These are phyloP conservation scores for Microcebus tavaratra DNA, from an alignment of 2,113 vertebrate species.

Conservation along the genomic window DNA sequence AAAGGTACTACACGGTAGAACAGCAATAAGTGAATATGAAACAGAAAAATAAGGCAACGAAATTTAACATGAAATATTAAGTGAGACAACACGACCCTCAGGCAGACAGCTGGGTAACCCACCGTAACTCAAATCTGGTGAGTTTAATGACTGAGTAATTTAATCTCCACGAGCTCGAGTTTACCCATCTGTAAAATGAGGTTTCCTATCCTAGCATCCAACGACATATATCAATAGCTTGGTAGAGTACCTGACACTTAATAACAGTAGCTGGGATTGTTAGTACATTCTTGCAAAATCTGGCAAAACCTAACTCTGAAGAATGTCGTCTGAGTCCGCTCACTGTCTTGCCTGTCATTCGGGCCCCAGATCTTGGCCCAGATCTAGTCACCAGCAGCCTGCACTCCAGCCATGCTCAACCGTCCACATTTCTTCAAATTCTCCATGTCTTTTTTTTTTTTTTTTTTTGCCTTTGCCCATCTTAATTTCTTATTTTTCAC, in stretches of 20 bases:
- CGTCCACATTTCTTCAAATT: not conserved
- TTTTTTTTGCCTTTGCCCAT: not conserved
- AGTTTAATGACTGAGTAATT: not conserved
- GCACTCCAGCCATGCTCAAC: not conserved
- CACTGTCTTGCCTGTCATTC: not conserved
- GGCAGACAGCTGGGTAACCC: not conserved
- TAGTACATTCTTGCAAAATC: not conserved
- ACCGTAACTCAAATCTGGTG: not conserved
- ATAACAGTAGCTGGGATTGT: not conserved
- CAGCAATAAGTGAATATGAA: not conserved
- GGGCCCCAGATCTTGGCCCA: too few relatives aligned
- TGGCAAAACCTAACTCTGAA: not conserved
- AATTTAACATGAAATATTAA: not conserved
- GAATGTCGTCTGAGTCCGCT: not conserved
- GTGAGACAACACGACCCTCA: not conserved
- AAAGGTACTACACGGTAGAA: not conserved
- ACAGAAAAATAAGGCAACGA: not conserved
- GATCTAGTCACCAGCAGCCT: too few relatives aligned
- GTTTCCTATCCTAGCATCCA: not conserved
- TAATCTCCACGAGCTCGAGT: not conserved
- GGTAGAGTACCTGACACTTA: not conserved
- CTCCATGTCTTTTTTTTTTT: not conserved
- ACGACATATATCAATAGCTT: not conserved
- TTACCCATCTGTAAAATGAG: not conserved
- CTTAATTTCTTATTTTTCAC: not conserved